Conservation (phyloP, 2,888 invertebrate species). For the Sinohyriopsis cumingii region DNA sequence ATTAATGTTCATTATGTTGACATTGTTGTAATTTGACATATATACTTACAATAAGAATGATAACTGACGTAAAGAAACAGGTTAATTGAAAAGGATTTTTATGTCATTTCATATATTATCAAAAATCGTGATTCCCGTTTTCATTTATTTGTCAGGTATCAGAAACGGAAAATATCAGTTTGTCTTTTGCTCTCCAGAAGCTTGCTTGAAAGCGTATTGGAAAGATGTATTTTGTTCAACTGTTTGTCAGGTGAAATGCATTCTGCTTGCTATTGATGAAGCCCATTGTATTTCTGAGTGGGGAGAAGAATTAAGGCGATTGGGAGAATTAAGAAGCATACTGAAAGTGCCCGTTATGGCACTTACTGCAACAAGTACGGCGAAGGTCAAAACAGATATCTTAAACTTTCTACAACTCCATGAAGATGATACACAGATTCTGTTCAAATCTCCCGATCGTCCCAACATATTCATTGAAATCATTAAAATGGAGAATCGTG, state of each 20-base stretch:
- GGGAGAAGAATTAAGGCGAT: slow-evolving; percentile 25
- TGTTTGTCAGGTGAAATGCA: slow-evolving; percentile 19
- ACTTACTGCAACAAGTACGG: slow-evolving; percentile 23
- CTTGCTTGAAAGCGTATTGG: slow-evolving; percentile 24
- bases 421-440: slow-evolving; percentile 15
- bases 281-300: slow-evolving; percentile 41
- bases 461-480: slow-evolving; percentile 23
- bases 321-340: slow-evolving; percentile 21
- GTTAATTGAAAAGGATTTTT: no score
- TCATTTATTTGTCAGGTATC: slow-evolving; percentile 9
- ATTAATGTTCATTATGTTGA: no score
- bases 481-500: slow-evolving; percentile 5
- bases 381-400: slow-evolving; percentile 22
- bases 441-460: slow-evolving; percentile 12
- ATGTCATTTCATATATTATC: no score
- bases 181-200: slow-evolving; percentile 30
- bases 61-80: no score
- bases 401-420: slow-evolving; percentile 15
- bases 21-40: no score
- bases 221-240: slow-evolving; percentile 16
- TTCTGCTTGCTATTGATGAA: slow-evolving; percentile 26
- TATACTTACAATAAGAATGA: no score
- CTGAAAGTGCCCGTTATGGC: slow-evolving; percentile 21
- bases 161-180: no score
- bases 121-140: no score